These are phyloP conservation scores for Sarcophaga bullata DNA, from an alignment of 1,140 invertebrate genomes.

Conservation along the genomic window DNA sequence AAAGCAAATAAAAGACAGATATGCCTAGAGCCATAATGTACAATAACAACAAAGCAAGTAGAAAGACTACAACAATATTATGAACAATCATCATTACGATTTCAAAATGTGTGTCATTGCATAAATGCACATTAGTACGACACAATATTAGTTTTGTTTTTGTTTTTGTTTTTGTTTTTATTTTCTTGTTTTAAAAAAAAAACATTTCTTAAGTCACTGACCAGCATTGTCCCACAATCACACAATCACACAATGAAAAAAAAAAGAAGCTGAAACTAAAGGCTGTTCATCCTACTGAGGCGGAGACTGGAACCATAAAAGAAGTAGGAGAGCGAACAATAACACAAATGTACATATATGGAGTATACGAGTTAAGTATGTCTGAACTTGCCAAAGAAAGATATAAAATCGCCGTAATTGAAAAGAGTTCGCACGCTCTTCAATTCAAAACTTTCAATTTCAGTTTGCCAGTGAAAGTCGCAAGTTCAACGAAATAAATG, in stretches of 20 bases:
- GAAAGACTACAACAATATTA: too few relatives aligned
- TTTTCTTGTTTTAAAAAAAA: neutral
- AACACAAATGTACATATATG: constrained; percentile 15
- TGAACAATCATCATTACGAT: neutral
- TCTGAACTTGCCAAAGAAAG: constrained; percentile 1
- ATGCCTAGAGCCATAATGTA: too few relatives aligned
- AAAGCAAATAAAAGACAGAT: too few relatives aligned
- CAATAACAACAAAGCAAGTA: too few relatives aligned
- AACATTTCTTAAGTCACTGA: neutral
- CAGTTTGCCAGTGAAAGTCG: constrained; percentile 4
- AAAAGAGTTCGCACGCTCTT: constrained; percentile 23
- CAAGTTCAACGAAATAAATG: neutral
- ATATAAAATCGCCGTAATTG: neutral
- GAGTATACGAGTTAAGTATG: constrained; percentile 11
- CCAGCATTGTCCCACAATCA: neutral
- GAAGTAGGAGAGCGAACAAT: constrained; percentile 5
- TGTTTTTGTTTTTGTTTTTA: neutral
- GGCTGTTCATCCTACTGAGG: too few relatives aligned
- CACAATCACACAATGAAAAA: neutral
- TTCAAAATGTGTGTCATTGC: constrained; percentile 14
- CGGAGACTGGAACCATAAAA: neutral
- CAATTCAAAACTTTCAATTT: constrained; percentile 21
- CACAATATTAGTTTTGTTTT: neutral
- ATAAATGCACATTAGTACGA: constrained; percentile 5
- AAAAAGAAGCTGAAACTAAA: neutral